phyloP scores from a whole-genome alignment of 2,797 vertebrate genomes.

The Astyanax mexicanus region DNA sequence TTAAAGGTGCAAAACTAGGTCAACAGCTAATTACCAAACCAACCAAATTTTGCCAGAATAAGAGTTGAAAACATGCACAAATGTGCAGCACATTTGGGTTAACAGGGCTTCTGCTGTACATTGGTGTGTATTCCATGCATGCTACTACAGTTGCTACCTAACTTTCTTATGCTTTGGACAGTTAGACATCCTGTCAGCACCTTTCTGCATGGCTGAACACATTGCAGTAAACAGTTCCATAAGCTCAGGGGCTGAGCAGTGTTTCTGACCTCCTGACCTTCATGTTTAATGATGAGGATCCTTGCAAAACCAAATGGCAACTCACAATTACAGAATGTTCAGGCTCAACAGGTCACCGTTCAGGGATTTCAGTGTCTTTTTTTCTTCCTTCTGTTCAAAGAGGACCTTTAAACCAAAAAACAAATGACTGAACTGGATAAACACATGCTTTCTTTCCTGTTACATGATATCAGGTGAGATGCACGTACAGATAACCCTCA shows the following conservation, averaged over 20 bases:
- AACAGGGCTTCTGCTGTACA: background rate
- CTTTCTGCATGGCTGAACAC: conserved; percentile 6
- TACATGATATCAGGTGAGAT: background rate
- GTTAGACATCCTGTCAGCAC: conserved; percentile 1
- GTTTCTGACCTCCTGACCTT: conserved; percentile 9
- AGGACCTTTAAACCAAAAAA: background rate
- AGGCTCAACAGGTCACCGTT: background rate
- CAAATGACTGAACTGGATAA: background rate
- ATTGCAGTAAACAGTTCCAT: conserved; percentile 9
- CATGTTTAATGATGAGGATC: conserved; percentile 1
- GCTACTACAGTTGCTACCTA: background rate
- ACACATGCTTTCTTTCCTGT: background rate
- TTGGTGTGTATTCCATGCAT: background rate
- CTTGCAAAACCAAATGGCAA: background rate
- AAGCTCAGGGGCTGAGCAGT: background rate
- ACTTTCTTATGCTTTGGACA: background rate
- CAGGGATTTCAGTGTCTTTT: background rate
- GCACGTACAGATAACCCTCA: background rate
- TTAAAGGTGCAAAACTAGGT: too few relatives aligned
- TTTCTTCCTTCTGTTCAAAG: background rate
- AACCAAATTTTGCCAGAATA: background rate
- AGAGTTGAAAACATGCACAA: background rate
- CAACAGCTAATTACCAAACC: background rate
- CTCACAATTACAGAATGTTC: background rate
- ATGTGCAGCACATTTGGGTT: too few relatives aligned